These are phyloP conservation scores for Rhopalosiphum padi DNA, from an alignment of 1,140 invertebrate genomes.

Conservation along the genomic window DNA sequence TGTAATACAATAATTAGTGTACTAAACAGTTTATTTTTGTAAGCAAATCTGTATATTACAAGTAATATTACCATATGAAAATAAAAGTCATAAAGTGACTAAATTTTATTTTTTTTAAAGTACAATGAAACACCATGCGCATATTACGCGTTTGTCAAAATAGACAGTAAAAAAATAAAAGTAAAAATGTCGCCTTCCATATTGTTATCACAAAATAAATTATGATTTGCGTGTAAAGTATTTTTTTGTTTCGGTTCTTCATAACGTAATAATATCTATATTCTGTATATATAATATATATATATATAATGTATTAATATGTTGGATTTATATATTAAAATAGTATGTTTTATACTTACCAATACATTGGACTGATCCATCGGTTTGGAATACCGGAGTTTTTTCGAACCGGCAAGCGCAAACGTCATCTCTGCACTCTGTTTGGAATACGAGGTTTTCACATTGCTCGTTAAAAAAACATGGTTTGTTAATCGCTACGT, in stretches of 20 bases:
- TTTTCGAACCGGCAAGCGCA: conserved; percentile 81
- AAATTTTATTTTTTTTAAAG: background rate
- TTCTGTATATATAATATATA: too few relatives aligned
- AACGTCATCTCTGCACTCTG: conserved; percentile 77
- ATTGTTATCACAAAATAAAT: too few relatives aligned
- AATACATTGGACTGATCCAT: conserved; percentile 74
- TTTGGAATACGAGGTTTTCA: conserved; percentile 72
- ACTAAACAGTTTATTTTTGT: background rate
- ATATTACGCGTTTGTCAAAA: too few relatives aligned
- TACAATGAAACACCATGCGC: background rate
- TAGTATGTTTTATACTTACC: conserved; percentile 67
- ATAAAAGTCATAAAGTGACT: background rate
- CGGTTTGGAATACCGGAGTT: conserved; percentile 71
- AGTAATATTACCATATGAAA: too few relatives aligned
- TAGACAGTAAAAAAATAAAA: too few relatives aligned
- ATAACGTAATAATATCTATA: background rate
- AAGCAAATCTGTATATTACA: background rate
- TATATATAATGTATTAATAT: background rate
- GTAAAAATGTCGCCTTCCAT: too few relatives aligned
- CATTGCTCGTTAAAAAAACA: conserved; percentile 85
- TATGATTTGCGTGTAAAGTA: too few relatives aligned
- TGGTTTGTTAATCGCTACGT: conserved; percentile 77
- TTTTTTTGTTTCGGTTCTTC: too few relatives aligned
- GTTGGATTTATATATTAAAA: background rate
- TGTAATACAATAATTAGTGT: background rate